Percentiles rank a stretch among this genome's conserved stretches.
phyloP scores from a whole-genome alignment of 2,113 vertebrate species.

The Tachysurus fulvidraco region DNA sequence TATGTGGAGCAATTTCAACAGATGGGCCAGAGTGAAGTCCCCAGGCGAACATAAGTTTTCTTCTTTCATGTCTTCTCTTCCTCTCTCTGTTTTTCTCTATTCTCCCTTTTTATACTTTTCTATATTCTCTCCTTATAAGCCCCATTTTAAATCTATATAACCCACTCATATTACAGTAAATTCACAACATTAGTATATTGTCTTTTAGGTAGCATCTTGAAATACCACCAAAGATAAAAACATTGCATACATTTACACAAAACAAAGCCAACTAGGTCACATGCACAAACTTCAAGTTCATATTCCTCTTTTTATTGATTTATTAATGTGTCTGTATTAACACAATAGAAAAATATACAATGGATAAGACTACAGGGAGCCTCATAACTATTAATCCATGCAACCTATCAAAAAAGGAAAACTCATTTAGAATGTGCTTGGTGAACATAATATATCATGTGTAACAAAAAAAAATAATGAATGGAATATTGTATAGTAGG shows the following conservation, averaged over 20 bases:
- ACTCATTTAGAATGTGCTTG: slow-evolving; percentile 16
- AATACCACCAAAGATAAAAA: slow-evolving; percentile 3
- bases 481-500: slow-evolving; percentile 5
- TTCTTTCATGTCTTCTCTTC: slow-evolving; percentile 49
- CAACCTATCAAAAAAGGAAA: slow-evolving; percentile 57
- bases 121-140: not conserved
- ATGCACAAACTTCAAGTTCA: slow-evolving; percentile 30
- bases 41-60: slow-evolving; percentile 79
- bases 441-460: slow-evolving; percentile 36
- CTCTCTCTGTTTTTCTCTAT: slow-evolving; percentile 9
- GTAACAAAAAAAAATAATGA: slow-evolving; percentile 9
- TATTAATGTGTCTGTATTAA: slow-evolving; percentile 50
- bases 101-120: not conserved
- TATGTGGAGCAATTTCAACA: slow-evolving; percentile 80
- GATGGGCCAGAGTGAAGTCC: slow-evolving; percentile 76
- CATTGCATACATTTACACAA: slow-evolving; percentile 37
- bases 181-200: not conserved
- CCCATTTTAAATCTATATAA: not conserved
- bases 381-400: slow-evolving; percentile 62
- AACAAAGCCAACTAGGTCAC: slow-evolving; percentile 58
- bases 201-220: slow-evolving; percentile 15
- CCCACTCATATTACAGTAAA: not conserved
- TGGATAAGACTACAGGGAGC: slow-evolving; percentile 60
- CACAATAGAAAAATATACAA: slow-evolving; percentile 39
- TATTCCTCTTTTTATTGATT: slow-evolving; percentile 54